Conservation (phyloP, 2,888 invertebrate genomes). For the Pollenia griseotomentosa region DNA sequence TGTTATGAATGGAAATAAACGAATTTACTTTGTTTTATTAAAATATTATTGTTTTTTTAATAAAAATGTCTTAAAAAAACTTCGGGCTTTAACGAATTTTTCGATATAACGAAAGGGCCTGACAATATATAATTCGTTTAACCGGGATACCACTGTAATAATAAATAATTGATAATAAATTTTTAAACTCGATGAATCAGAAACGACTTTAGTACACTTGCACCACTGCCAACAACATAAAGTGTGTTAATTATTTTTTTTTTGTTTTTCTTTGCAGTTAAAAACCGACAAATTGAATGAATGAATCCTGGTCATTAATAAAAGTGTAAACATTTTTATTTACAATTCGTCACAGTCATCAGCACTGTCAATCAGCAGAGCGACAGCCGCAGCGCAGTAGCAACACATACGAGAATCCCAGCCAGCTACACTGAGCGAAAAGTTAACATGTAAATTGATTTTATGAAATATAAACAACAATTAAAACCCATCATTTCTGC, state of each 20-base stretch:
- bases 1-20: too few species aligned
- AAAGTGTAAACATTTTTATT: slow-evolving; percentile 5
- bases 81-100: too few species aligned
- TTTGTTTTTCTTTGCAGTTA: slow-evolving; percentile 46
- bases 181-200: not conserved
- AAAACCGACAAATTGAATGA: slow-evolving; percentile 26
- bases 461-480: not conserved
- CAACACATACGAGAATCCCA: not conserved
- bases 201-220: not conserved
- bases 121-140: too few species aligned
- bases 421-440: slow-evolving; percentile 1
- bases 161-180: slow-evolving; percentile 26
- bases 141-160: too few species aligned
- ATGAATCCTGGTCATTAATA: slow-evolving; percentile 30
- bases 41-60: too few species aligned
- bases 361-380: slow-evolving; percentile 4
- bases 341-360: slow-evolving; percentile 35
- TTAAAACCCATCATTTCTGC: slow-evolving; percentile 27
- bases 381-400: slow-evolving; percentile 7
- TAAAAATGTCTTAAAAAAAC: too few species aligned
- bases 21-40: too few species aligned
- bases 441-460: slow-evolving; percentile 60
- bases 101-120: too few species aligned
- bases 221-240: not conserved
- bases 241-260: not conserved